Conservation (phyloP, 2,888 invertebrate species). For the Luffia ferchaultella region DNA sequence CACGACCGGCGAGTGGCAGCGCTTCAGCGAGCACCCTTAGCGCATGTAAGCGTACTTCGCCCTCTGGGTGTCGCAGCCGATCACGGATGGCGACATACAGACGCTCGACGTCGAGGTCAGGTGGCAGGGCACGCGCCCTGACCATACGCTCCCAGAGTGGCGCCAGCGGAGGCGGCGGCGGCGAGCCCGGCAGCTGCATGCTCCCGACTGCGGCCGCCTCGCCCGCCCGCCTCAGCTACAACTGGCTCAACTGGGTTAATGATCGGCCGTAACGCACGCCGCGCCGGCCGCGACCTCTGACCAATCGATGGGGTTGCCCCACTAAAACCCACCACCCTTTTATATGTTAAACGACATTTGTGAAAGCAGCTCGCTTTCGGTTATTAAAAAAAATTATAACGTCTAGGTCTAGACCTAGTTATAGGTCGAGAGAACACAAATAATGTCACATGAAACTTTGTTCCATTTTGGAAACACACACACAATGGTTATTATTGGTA, state of each 20-base stretch:
- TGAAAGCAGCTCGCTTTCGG: background rate
- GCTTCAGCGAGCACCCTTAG: conserved; percentile 81
- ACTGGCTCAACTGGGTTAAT: conserved; percentile 49
- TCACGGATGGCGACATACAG: conserved; percentile 77
- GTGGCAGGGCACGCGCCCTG: conserved; percentile 76
- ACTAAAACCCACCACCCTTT: background rate
- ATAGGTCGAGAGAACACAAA: too few species aligned
- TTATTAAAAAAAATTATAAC: background rate
- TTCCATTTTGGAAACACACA: too few species aligned
- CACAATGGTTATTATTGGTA: too few species aligned
- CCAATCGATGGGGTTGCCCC: conserved; percentile 47
- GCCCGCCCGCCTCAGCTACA: conserved; percentile 6
- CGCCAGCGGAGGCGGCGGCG: conserved; percentile 67
- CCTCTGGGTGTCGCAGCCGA: conserved; percentile 79
- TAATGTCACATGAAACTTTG: too few species aligned
- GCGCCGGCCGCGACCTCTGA: conserved; percentile 30
- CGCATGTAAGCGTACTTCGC: conserved; percentile 86
- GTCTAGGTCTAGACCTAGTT: background rate
- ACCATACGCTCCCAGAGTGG: conserved; percentile 85
- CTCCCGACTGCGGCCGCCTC: conserved; percentile 52
- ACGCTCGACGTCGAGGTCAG: conserved; percentile 69
- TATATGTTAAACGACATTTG: background rate
- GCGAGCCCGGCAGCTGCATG: conserved; percentile 40
- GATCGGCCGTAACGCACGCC: conserved; percentile 34
- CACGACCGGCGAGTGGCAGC: conserved; percentile 74